Evolutionary conservation across 1,140 invertebrate genomes (phyloP).

Genomic region (Leptopilina boulardi): DNA sequence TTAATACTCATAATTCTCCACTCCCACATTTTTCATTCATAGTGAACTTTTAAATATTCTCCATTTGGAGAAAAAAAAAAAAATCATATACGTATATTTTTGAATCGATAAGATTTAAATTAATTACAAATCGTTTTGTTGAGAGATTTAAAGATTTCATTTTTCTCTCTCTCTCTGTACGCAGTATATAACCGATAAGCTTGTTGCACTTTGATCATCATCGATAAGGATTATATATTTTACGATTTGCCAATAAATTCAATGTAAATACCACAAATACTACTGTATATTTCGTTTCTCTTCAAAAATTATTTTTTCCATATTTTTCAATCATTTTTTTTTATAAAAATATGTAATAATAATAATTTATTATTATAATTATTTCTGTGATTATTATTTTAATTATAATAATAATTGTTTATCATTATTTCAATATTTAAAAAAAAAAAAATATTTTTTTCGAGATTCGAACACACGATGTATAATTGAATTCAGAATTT

Average conservation of each 20-base stretch:
- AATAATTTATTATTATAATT: no score
- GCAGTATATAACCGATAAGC: background rate
- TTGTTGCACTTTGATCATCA: background rate
- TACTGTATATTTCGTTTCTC: no score
- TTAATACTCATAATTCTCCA: background rate
- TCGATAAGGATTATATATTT: constrained; percentile 2
- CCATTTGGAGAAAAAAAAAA: constrained; percentile 18
- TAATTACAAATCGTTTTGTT: constrained; percentile 4
- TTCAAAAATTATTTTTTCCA: no score
- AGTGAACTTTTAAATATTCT: constrained; percentile 43
- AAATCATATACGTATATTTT: constrained; percentile 33
- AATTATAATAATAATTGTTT: no score
- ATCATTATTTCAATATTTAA: no score
- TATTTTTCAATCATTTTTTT: no score
- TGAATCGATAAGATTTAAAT: constrained; percentile 25
- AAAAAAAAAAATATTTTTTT: no score
- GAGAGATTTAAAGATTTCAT: background rate
- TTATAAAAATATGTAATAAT: no score
- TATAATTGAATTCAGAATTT: no score
- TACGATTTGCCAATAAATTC: background rate
- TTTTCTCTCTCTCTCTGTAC: background rate
- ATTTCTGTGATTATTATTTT: no score
- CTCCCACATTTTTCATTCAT: background rate
- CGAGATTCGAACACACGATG: no score
- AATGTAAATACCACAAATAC: no score